Conservation (phyloP, 2,113 vertebrate species). For the cattle (Bos taurus) region DNA sequence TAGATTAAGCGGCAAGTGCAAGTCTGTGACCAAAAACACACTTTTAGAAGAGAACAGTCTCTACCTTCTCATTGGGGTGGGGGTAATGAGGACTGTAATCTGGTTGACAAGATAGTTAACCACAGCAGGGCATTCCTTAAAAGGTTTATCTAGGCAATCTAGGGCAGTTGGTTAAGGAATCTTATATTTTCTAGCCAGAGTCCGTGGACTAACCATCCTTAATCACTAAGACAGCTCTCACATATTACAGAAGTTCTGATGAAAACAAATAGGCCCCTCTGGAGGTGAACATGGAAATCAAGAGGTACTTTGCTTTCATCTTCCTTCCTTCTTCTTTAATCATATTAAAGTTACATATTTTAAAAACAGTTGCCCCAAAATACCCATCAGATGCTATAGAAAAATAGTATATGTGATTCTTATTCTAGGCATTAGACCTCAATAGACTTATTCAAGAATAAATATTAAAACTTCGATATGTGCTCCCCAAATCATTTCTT, state of each 20-base stretch:
- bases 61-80: background rate
- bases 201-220: background rate
- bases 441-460: background rate
- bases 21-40: background rate
- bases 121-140: background rate
- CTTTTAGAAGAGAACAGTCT: background rate
- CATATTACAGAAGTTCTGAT: background rate
- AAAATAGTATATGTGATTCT: background rate
- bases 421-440: background rate
- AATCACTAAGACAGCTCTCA: background rate
- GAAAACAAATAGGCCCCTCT: background rate
- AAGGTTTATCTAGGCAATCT: background rate
- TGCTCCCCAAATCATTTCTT: conserved; percentile 37
- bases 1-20: background rate
- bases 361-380: background rate
- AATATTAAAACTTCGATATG: background rate
- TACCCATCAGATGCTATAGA: background rate
- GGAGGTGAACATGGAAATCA: background rate
- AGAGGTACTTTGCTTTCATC: background rate
- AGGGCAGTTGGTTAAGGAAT: background rate
- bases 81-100: background rate
- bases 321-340: background rate
- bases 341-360: background rate
- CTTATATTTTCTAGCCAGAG: background rate
- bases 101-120: background rate